A percentile compares a stretch with the other conserved stretches of the same genome.
Conservation (phyloP, 2,113 vertebrate species). For the Varanus salvator region DNA sequence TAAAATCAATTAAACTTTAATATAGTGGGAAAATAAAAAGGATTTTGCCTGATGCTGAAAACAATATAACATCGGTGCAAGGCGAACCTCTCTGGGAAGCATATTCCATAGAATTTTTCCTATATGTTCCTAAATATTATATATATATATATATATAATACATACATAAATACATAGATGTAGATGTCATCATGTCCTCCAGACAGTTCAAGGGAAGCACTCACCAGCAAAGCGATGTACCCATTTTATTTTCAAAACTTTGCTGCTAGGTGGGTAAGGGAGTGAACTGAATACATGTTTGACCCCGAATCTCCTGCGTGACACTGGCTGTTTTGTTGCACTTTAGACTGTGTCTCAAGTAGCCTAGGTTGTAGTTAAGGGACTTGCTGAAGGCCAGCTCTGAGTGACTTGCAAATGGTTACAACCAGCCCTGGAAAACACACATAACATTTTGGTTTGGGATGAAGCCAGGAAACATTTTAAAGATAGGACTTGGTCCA, state of each 20-base stretch:
- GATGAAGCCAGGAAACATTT: slow-evolving; percentile 1
- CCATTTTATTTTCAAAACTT: not conserved
- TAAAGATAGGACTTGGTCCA: slow-evolving; percentile 12
- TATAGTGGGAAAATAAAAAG: too few relatives aligned
- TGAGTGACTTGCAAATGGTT: not conserved
- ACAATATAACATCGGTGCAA: too few relatives aligned
- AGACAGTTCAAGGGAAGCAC: not conserved
- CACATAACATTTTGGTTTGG: not conserved
- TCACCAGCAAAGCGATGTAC: too few relatives aligned
- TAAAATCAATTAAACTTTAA: too few relatives aligned
- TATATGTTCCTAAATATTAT: too few relatives aligned
- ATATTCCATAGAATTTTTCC: too few relatives aligned
- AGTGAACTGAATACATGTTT: not conserved
- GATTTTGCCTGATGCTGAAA: too few relatives aligned
- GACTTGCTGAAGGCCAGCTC: not conserved
- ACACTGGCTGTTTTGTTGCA: not conserved
- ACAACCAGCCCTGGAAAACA: not conserved
- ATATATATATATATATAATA: too few relatives aligned
- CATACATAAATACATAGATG: too few relatives aligned
- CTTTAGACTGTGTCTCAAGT: not conserved
- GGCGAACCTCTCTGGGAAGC: too few relatives aligned
- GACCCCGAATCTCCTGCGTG: too few relatives aligned
- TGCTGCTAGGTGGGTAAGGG: not conserved
- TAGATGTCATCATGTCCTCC: not conserved
- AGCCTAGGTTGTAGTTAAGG: not conserved